Base-by-base conservation (phyloP, 2,113 vertebrate species). In the Periophthalmodon schlosseri region DNA sequence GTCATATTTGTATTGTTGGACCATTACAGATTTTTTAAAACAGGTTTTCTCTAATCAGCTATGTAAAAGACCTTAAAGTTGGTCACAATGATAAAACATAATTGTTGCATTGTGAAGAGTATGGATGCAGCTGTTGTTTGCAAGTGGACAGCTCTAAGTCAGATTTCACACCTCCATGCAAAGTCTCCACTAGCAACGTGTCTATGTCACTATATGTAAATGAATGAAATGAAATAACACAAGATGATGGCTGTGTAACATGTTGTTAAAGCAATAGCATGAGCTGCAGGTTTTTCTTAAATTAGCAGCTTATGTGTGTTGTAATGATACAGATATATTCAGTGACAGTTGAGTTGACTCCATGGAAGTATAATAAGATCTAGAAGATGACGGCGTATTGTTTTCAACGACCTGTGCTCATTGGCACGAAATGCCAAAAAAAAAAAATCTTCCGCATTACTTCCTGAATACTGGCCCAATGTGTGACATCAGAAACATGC, bases 1-100 rank as follows among this genome's bases (percentile, higher is more conserved):
- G 20, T 39, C 34, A 44, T 39, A 65, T 65, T 65, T 39, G 34
- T 65, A 39, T 65, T 65, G n/a, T 65, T 39, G 63, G 34, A 65
- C 7, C 8, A 39, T 15, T 65, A 15, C 10, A 11, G 9, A 20
- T 4, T 61, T 28, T 34, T n/a, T n/a, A 23, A 57, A 57, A 9
- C 50, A 52, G 50, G 18, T 52, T 52, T 24, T 24, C 18, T 58
- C 11, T 57, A 2, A 12, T 57, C 56, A 57, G 56, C 56, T 56
- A 16, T 56, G 54, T 21, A 56, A 21, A 21, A 56, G 9, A 20
- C 7, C 9, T 6, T 56, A 12, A 16, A 13, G 4, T 60, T 60
- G 52, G 9, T 52, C 49, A 52, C 49, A 52, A 18, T 52, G 49
- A 52, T 18, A 52, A 7, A 52, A 18, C 16, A 20, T 20, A 52